phyloP scores from a whole-genome alignment of 2,888 invertebrate species.

The Cyclophora punctaria region DNA sequence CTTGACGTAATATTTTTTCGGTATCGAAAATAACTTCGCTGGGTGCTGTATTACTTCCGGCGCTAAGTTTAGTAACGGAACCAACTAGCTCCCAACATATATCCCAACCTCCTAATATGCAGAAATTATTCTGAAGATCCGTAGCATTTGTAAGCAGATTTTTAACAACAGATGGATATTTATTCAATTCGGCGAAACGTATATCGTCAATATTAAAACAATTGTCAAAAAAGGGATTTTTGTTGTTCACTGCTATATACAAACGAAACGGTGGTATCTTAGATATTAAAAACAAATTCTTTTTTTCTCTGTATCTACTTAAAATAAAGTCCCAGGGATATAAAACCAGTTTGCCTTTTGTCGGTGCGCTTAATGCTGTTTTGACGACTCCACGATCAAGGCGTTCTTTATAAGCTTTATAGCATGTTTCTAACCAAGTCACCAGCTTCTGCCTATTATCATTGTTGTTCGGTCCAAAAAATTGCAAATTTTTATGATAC shows the following conservation, averaged over 20 bases:
- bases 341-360: conserved; percentile 39
- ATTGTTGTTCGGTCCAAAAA: background rate
- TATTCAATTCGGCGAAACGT: conserved; percentile 41
- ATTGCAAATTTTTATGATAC: too few species aligned
- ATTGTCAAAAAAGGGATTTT: conserved; percentile 37
- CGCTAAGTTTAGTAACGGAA: conserved; percentile 42
- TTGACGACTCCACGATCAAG: conserved; percentile 31
- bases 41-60: too few species aligned
- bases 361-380: conserved; percentile 41
- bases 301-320: conserved; percentile 45
- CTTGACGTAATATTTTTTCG: background rate
- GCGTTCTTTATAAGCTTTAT: conserved; percentile 47
- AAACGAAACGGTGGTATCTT: conserved; percentile 45
- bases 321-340: conserved; percentile 58
- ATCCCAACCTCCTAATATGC: conserved; percentile 54
- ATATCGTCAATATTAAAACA: conserved; percentile 57
- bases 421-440: conserved; percentile 52
- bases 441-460: conserved; percentile 36
- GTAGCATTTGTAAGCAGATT: conserved; percentile 48
- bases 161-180: conserved; percentile 54
- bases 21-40: background rate
- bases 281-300: conserved; percentile 53
- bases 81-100: conserved; percentile 64
- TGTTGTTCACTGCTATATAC: conserved; percentile 48
- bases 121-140: conserved; percentile 50